Evolutionary conservation across 2,113 vertebrate species (phyloP).

Genomic region (Rhinolophus ferrumequinum): DNA sequence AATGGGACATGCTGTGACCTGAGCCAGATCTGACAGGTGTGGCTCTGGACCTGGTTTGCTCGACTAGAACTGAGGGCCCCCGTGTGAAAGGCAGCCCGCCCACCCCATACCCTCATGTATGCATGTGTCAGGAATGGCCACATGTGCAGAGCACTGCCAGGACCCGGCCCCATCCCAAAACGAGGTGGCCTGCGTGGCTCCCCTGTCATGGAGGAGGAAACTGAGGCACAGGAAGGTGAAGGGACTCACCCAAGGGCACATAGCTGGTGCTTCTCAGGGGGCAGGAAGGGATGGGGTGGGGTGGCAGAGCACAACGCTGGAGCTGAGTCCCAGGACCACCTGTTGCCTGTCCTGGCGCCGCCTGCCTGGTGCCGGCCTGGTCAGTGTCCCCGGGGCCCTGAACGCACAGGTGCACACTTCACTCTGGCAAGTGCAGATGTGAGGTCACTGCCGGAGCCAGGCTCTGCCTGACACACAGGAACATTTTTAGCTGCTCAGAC

Average conservation of each 20-base stretch:
- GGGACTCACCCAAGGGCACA: not conserved
- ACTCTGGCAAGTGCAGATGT: not conserved
- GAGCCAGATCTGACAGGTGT: not conserved
- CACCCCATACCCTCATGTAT: not conserved
- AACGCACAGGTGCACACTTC: not conserved
- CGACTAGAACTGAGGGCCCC: not conserved
- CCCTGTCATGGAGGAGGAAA: not conserved
- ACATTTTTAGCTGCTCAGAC: not conserved
- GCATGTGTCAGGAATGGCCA: not conserved
- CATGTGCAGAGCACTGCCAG: fast-evolving
- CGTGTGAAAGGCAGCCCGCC: not conserved
- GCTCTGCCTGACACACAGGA: not conserved
- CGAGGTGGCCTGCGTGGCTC: not conserved
- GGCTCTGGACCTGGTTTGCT: not conserved
- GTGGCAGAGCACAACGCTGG: not conserved
- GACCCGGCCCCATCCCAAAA: not conserved
- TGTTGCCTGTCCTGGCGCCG: not conserved
- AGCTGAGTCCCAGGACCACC: not conserved
- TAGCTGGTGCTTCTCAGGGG: not conserved
- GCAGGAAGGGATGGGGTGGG: not conserved
- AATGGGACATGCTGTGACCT: not conserved
- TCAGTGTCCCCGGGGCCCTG: not conserved
- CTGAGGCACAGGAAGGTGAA: not conserved
- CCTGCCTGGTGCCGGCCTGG: not conserved
- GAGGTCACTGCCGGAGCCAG: not conserved